phyloP scores from a whole-genome alignment of 30 jellyfish, hydroid and myxozoan species.

The Aurelia aurita region DNA sequence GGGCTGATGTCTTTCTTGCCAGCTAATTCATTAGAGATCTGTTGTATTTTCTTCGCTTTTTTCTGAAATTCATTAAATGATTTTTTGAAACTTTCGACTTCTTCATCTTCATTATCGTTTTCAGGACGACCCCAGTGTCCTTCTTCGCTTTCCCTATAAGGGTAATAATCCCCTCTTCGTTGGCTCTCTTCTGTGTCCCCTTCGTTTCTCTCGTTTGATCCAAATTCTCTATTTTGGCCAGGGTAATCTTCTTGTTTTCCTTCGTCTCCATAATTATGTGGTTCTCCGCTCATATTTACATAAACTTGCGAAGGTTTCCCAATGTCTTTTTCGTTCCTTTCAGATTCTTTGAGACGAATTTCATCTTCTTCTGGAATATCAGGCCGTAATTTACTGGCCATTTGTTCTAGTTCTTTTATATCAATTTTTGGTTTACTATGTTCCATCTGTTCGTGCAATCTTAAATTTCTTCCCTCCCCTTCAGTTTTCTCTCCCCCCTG shows the following conservation, averaged over 20 bases:
- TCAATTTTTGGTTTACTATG: not conserved
- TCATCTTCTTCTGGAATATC: slow-evolving; percentile 48
- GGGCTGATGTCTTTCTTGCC: slow-evolving; percentile 47
- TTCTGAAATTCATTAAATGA: slow-evolving; percentile 34
- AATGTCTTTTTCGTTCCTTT: slow-evolving; percentile 36
- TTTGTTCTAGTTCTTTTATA: slow-evolving; percentile 30
- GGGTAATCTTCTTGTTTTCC: slow-evolving; percentile 47
- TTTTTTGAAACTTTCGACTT: slow-evolving; percentile 25
- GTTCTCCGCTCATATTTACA: slow-evolving; percentile 71
- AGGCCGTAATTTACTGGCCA: slow-evolving; percentile 55
- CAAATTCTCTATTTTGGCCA: slow-evolving; percentile 33
- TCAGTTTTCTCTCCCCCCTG: slow-evolving; percentile 6
- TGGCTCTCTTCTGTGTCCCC: slow-evolving; percentile 21
- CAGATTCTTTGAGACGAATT: slow-evolving; percentile 19
- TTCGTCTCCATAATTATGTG: slow-evolving; percentile 71
- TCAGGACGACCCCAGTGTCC: slow-evolving; percentile 43
- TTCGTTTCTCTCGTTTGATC: slow-evolving; percentile 19
- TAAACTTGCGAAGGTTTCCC: slow-evolving; percentile 54
- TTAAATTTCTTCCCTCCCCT: not conserved
- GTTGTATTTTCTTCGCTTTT: slow-evolving; percentile 3
- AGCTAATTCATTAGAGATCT: slow-evolving; percentile 53
- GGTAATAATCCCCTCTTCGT: slow-evolving; percentile 17
- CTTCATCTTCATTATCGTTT: slow-evolving; percentile 50
- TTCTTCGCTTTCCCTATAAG: slow-evolving; percentile 21
- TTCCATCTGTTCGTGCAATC: not conserved